A percentile compares a stretch with the other conserved stretches of the same genome.
These are phyloP conservation scores for Tenebrosternarchus preto DNA, from an alignment of 2,113 vertebrate species.

Conservation along the genomic window DNA sequence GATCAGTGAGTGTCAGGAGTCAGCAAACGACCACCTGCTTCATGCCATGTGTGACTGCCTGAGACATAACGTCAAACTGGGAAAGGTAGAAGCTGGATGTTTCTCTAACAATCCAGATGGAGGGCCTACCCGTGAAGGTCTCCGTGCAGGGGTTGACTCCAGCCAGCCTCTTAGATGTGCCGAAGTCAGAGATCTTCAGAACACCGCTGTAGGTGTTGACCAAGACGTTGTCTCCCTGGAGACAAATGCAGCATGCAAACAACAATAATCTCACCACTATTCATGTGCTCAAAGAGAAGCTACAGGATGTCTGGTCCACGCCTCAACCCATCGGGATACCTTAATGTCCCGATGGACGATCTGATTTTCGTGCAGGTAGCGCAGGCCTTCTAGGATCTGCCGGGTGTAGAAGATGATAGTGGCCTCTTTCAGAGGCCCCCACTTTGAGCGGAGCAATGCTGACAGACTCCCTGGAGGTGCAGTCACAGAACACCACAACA, in stretches of 20 bases:
- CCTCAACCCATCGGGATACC: slow-evolving; percentile 67
- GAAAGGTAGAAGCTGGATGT: background rate
- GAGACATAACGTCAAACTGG: background rate
- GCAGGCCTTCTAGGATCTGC: slow-evolving; percentile 96
- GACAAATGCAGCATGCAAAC: slow-evolving; percentile 33
- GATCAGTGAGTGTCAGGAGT: too few relatives aligned
- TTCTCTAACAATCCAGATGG: background rate
- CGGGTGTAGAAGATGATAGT: slow-evolving; percentile 98
- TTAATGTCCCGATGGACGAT: slow-evolving; percentile 98
- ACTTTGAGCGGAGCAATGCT: slow-evolving; percentile 94
- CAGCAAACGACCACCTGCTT: background rate
- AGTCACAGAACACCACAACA: background rate
- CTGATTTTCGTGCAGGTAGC: slow-evolving; percentile 98
- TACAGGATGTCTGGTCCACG: background rate
- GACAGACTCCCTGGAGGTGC: slow-evolving; percentile 87
- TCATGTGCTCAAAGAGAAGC: background rate
- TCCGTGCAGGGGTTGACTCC: slow-evolving; percentile 98
- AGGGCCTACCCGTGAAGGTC: slow-evolving; percentile 90
- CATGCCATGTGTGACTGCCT: background rate
- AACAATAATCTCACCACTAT: too few relatives aligned
- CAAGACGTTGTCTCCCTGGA: slow-evolving; percentile 95
- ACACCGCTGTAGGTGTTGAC: slow-evolving; percentile 99
- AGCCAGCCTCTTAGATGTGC: slow-evolving; percentile 97
- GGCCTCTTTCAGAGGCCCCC: slow-evolving; percentile 96
- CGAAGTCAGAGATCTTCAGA: slow-evolving; percentile 98